Evolutionary conservation across 2,113 vertebrate species (phyloP), one percentile per base, ranked within the genome.

Genomic region (Butastur rufipennis): DNA sequence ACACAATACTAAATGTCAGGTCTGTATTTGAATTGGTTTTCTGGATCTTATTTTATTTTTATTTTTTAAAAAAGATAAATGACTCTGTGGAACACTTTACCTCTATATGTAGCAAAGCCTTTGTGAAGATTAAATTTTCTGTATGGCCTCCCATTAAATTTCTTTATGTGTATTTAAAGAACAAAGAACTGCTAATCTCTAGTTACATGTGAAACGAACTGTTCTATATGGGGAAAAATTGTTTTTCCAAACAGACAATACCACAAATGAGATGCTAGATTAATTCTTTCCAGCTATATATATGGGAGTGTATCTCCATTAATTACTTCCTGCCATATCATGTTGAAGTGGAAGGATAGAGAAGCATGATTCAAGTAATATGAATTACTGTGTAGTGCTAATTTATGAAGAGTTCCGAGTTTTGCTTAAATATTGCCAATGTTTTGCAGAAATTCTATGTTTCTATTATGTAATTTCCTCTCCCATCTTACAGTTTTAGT

Each of bases 311-410:
- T 61, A 52, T 93, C 81, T 94, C 87, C 71, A 56, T 70, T 90
- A 95, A 88, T 95, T 89, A 65, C 72, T 87, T 91, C 93, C 90
- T 91, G 68, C 81, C 40, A 8, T 6, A 53, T 95, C 81, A n/a
- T 11, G 13, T 66, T 63, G 73, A 88, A 96, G 86, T 62, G 80
- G 70, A 86, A 92, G 81, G 86, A 52, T n/a, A 79, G 72, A 71
- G 61, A 56, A 74, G 63, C 6, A 2, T 22, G 53, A 90, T 25
- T 81, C 55, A 72, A 81, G 55, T 82, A 61, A 74, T 56, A 17
- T 16, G 52, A 61, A 74, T 88, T 87, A 67, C 70, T 68, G 16
- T 14, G 29, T 65, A 8, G 26, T 73, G 83, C 68, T 93, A 21
- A 94, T 86, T 96, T 67, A 13, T 63, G 75, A 88, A 53, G 56